phyloP scores from a whole-genome alignment of 2,113 vertebrate species.

The Choloepus hoffmanni region DNA sequence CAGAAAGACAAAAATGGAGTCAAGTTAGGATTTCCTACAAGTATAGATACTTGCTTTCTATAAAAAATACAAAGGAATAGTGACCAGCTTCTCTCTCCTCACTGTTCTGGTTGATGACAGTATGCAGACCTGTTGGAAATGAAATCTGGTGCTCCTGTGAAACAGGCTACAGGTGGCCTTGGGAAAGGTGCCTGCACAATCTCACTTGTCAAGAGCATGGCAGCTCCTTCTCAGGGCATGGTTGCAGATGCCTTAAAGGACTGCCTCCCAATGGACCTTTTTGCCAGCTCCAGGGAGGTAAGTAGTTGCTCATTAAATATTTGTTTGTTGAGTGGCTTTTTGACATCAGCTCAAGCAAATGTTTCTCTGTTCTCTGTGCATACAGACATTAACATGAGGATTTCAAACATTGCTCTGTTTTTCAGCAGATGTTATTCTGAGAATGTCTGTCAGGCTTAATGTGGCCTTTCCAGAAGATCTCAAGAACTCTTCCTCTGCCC shows the following conservation, averaged over 20 bases:
- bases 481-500: constrained; percentile 80
- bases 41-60: neutral
- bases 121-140: constrained; percentile 76
- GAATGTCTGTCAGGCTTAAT: constrained; percentile 84
- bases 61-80: neutral
- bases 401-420: constrained; percentile 30
- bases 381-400: neutral
- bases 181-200: constrained; percentile 42
- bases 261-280: constrained; percentile 75
- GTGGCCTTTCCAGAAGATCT: constrained; percentile 80
- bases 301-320: constrained; percentile 20
- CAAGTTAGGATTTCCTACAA: neutral
- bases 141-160: constrained; percentile 84
- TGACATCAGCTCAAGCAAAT: neutral
- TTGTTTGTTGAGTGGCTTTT: neutral
- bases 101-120: constrained; percentile 69
- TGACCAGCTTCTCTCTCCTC: constrained; percentile 7
- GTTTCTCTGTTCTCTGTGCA: neutral
- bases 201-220: constrained; percentile 53
- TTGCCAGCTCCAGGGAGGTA: constrained; percentile 84
- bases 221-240: neutral
- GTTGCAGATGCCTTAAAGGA: constrained; percentile 78
- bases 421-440: constrained; percentile 64
- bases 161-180: constrained; percentile 83
- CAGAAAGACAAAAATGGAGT: neutral